Evolutionary conservation across 2,888 invertebrate species (phyloP), one percentile per base, ranked within the genome.

Genomic region (Aspidapion aeneum): DNA sequence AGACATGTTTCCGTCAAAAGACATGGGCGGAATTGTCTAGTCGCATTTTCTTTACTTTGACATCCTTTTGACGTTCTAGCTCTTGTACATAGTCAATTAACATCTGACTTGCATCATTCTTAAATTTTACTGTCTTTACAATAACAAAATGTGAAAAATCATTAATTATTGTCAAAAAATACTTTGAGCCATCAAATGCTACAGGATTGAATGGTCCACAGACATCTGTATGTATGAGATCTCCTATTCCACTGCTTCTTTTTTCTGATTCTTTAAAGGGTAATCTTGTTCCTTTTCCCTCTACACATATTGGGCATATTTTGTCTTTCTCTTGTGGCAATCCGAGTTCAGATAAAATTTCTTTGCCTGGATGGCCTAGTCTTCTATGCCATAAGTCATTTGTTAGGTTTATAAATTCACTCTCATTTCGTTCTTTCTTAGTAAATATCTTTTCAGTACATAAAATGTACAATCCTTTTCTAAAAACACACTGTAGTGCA

Each of bases 141-240:
- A 65, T 48, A 21, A 62, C 19, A 61, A 64, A 64, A 51, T 58
- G 1, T 21, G 55, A 62, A 59, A 1, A 64, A 50, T 63, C 63
- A 61, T 65, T 61, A 19, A 66, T 18, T 50, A 62, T 3, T 52
- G 22, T 35, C 57, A 62, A 62, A 49, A 66, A 64, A 55, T 66
- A 66, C 57, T n/a, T n/a, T n/a, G n/a, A n/a, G n/a, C n/a, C n/a
- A n/a, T n/a, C n/a, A n/a, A n/a, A n/a, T n/a, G n/a, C n/a, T n/a
- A n/a, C n/a, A n/a, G n/a, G n/a, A n/a, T n/a, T n/a, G n/a, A n/a
- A n/a, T n/a, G n/a, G n/a, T n/a, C n/a, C n/a, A n/a, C n/a, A n/a
- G n/a, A n/a, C n/a, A n/a, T n/a, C n/a, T n/a, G n/a, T n/a, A n/a
- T n/a, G n/a, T n/a, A n/a, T n/a, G n/a, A n/a, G n/a, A n/a, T n/a